Base-by-base conservation (phyloP, 2,888 invertebrate genomes). In the Aleiodes testaceus region DNA sequence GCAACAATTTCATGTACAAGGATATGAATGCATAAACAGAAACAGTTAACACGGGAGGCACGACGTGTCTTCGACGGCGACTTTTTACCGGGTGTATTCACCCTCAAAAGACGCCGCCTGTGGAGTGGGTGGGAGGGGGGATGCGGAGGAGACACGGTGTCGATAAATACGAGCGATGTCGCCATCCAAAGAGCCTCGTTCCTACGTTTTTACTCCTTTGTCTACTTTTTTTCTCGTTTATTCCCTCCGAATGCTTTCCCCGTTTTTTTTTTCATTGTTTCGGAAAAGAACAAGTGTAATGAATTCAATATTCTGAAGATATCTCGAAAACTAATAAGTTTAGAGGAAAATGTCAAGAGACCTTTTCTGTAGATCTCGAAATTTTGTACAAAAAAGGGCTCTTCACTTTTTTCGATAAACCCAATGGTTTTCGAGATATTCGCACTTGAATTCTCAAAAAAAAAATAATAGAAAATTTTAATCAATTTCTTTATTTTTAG, bases 11-110 rank as follows among this genome's bases (percentile, higher is more conserved):
- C 53, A 79, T 80, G 81, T 82, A 80, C 79, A 85, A 80, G 84
- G 81, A 85, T 85, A 85, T 85, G 84, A 85, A 85, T 85, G 84
- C 84, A 84, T 84, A 85, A 86, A 79, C 82, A 82, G 81, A 76
- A 36, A 79, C 80, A 81, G 82, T 83, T 82, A 84, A 85, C 84
- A 83, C 83, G 81, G 7, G 79, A 78, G 81, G 80, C 79, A 81
- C 81, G 80, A 79, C 82, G 81, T 83, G 82, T 82, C 79, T 77
- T 73, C 72, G 16, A 36, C 66, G 63, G 73, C 74, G 74, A 78
- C 77, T 80, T 83, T 80, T 80, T 59, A 14, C 59, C 42, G n/a
- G 20, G 22, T 20, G 26, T 69, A 73, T 77, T 79, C 79, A 74
- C 76, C 79, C 81, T 81, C 83, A 83, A 85, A 85, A 83, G 82